phyloP scores from a whole-genome alignment of 2,888 invertebrate species.

The Macrophya annulata region DNA sequence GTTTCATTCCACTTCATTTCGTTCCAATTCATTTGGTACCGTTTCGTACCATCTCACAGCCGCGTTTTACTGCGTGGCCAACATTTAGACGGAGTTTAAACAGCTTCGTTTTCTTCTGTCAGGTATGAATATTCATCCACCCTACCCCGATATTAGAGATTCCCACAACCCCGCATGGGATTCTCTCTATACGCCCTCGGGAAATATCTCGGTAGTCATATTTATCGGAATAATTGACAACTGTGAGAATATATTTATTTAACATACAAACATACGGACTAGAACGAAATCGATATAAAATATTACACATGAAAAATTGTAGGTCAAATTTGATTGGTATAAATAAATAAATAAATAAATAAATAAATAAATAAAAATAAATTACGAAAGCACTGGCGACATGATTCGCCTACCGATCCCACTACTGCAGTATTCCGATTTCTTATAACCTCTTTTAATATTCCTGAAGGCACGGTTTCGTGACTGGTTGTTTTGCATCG shows the following conservation, averaged over 20 bases:
- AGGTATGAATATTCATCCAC: neutral
- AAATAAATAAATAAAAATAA: neutral
- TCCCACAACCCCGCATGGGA: neutral
- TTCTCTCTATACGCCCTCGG: neutral
- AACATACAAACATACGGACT: neutral
- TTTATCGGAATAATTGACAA: conserved; percentile 18
- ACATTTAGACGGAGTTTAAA: conserved; percentile 21
- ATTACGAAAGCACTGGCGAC: neutral
- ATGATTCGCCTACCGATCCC: neutral
- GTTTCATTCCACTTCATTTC: conserved; percentile 18
- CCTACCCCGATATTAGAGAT: neutral
- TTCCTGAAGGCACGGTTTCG: neutral
- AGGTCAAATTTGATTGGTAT: neutral
- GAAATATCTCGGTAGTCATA: neutral
- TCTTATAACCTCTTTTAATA: conserved; percentile 19
- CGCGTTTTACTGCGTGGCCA: neutral
- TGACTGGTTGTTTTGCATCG: conserved; percentile 19
- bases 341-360: neutral
- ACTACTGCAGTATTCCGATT: neutral
- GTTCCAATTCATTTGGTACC: conserved; percentile 35
- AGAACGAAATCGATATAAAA: neutral
- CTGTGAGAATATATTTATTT: neutral
- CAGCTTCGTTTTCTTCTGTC: conserved; percentile 14
- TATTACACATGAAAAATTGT: neutral
- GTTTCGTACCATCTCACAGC: conserved; percentile 21